Base-by-base conservation (phyloP, 2,888 invertebrate species). In the Drosophila subsilvestris region DNA sequence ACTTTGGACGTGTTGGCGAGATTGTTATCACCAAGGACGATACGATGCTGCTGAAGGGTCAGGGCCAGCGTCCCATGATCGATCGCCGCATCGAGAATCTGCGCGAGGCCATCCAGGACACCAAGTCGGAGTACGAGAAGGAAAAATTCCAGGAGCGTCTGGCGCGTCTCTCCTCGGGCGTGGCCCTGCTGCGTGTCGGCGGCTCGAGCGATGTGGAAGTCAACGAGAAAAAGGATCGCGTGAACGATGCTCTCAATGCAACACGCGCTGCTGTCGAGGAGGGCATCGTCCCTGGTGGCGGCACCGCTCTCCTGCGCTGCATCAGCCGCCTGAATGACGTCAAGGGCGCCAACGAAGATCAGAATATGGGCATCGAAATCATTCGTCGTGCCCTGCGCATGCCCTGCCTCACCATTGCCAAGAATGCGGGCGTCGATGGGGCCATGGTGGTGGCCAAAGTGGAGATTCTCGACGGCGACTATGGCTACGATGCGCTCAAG, bases 271-370 rank as follows among this genome's bases (percentile, higher is more conserved):
- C 98, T 27, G 97, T 98, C 54, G 98, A 98, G 91, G 98, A 98
- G 93, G 98, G 98, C 69, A 98, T 98, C 90, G 98, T 98, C 74
- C 97, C 98, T n/a, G 98, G 98, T 79, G 98, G 98, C 92, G 98
- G 98, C 58, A 96, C 96, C 57, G 98, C 98, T 32, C 94, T 98
- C 3, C 93, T 98, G 45, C 94, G 98, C 79, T 97, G 97, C 91
- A 94, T 97, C 62, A 94, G 95, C 17, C 93, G 93, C 0, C 93
- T 98, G 0, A 94, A 95, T n/a, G 90, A 90, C 1, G 86, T 98
- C 0, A 94, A 94, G 79, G 93, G 95, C 0, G 87, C 91, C 0
- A 98, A 98, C 90, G 92, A 93, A 4, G 98, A 98, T 20, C 85
- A 91, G 80, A 90, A 88, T 27, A 80, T 91, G 79, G 96, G 98